Percentiles rank a stretch among this genome's conserved stretches.
Evolutionary conservation across 1,140 invertebrate genomes (phyloP).

Genomic region (Patella vulgata): DNA sequence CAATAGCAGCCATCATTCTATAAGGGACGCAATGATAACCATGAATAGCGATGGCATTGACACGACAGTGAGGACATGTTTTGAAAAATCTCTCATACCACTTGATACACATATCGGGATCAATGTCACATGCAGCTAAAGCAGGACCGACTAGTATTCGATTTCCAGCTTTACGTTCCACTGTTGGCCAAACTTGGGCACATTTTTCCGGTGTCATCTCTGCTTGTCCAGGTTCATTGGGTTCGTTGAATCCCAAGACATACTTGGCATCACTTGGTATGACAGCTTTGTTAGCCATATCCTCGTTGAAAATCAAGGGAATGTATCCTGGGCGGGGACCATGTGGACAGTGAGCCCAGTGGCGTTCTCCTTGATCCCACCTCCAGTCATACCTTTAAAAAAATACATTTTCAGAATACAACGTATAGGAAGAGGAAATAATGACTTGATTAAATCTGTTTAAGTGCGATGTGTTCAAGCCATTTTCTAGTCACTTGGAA

Average conservation of each 20-base stretch:
- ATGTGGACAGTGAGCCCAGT: background rate
- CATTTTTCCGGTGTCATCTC: slow-evolving; percentile 27
- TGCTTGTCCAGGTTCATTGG: slow-evolving; percentile 30
- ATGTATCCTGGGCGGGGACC: slow-evolving; percentile 24
- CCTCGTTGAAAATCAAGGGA: slow-evolving; percentile 28
- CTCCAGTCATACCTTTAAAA: slow-evolving; percentile 21
- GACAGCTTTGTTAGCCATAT: background rate
- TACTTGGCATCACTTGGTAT: slow-evolving; percentile 16
- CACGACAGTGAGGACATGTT: slow-evolving; percentile 28
- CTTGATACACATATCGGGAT: slow-evolving; percentile 16
- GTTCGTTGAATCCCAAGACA: slow-evolving; percentile 42
- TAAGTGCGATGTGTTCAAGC: background rate
- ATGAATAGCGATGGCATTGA: slow-evolving; percentile 43
- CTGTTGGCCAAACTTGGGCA: slow-evolving; percentile 23
- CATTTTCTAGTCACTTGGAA: background rate
- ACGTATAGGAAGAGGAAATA: background rate
- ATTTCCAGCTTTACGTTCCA: slow-evolving; percentile 17
- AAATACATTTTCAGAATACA: no score
- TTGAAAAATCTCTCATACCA: slow-evolving; percentile 42
- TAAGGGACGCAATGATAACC: slow-evolving; percentile 35
- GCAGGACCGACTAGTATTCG: slow-evolving; percentile 34
- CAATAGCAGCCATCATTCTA: slow-evolving; percentile 35
- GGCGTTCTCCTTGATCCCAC: background rate
- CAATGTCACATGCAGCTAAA: slow-evolving; percentile 19
- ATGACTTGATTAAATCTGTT: background rate